Percentiles rank a stretch among this genome's conserved stretches.
Conservation (phyloP, 2,888 invertebrate genomes). For the Hypomecis punctinalis region DNA sequence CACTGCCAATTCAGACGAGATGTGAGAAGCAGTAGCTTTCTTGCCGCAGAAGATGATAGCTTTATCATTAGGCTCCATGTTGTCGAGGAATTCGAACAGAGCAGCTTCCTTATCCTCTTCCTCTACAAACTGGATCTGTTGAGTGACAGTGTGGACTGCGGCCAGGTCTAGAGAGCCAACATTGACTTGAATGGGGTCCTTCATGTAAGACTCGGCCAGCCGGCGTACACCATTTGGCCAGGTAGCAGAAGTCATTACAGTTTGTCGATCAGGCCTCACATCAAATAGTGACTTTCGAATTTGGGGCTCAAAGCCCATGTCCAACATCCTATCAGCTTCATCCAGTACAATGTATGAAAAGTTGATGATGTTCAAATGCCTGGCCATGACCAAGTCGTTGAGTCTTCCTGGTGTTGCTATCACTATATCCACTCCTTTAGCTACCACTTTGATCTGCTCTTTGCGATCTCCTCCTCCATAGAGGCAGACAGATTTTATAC, state of each 20-base stretch:
- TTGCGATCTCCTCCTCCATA: slow-evolving; percentile 95
- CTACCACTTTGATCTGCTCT: slow-evolving; percentile 90
- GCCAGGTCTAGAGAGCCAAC: slow-evolving; percentile 95
- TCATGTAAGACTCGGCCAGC: slow-evolving; percentile 94
- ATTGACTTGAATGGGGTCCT: slow-evolving; percentile 94
- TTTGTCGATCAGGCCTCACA: slow-evolving; percentile 95
- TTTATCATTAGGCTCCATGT: slow-evolving; percentile 91
- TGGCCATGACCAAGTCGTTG: slow-evolving; percentile 93
- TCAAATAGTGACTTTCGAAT: slow-evolving; percentile 93
- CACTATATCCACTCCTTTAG: slow-evolving; percentile 95
- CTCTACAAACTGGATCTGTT: slow-evolving; percentile 90
- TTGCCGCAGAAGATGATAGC: slow-evolving; percentile 96
- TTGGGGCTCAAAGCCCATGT: slow-evolving; percentile 95
- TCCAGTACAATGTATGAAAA: slow-evolving; percentile 96
- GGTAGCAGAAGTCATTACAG: slow-evolving; percentile 98
- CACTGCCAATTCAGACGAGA: slow-evolving; percentile 91
- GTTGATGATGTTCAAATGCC: slow-evolving; percentile 89
- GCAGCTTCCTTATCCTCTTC: slow-evolving; percentile 88
- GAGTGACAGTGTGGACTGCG: slow-evolving; percentile 94
- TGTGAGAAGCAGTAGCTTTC: slow-evolving; percentile 92
- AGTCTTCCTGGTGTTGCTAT: slow-evolving; percentile 98
- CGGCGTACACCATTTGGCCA: slow-evolving; percentile 96
- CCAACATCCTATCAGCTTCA: slow-evolving; percentile 95
- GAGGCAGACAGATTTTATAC: slow-evolving; percentile 95
- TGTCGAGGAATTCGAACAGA: slow-evolving; percentile 88